Conservation (phyloP, 2,113 vertebrate species). For the Tenrec ecaudatus region DNA sequence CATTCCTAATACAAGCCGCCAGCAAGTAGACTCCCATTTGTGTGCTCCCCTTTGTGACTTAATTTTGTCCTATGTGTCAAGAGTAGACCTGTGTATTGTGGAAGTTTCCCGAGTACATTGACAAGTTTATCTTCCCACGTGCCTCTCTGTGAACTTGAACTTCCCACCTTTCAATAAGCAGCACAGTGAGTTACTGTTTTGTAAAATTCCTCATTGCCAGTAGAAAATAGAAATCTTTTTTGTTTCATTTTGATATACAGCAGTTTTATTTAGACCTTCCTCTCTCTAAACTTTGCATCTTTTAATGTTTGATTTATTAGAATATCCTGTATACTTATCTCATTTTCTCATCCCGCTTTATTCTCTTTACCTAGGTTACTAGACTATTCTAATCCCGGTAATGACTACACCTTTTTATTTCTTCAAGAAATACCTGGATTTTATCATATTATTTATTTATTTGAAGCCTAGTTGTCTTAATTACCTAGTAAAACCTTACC, state of each 20-base stretch:
- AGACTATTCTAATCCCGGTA: slow-evolving; percentile 36
- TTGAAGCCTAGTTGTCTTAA: not conserved
- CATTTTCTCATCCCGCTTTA: not conserved
- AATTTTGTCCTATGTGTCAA: not conserved
- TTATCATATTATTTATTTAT: slow-evolving; percentile 24
- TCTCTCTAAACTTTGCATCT: not conserved
- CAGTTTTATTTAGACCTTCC: not conserved
- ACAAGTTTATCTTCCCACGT: not conserved
- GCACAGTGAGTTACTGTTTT: not conserved
- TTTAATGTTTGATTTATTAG: slow-evolving; percentile 44
- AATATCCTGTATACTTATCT: slow-evolving; percentile 21
- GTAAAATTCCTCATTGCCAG: not conserved
- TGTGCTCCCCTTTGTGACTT: no score
- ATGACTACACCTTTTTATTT: slow-evolving; percentile 32
- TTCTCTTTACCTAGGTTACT: slow-evolving; percentile 34
- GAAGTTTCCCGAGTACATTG: not conserved
- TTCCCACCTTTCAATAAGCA: not conserved
- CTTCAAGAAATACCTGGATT: slow-evolving; percentile 30
- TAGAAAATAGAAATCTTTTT: slow-evolving; percentile 8
- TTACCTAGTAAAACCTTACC: not conserved
- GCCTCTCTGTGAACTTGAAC: not conserved
- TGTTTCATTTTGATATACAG: not conserved
- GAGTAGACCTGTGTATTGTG: not conserved
- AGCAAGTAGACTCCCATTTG: not conserved
- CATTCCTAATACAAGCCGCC: not conserved